Base-by-base conservation (phyloP, 2,797 vertebrate species). In the Chrysocyon brachyurus region DNA sequence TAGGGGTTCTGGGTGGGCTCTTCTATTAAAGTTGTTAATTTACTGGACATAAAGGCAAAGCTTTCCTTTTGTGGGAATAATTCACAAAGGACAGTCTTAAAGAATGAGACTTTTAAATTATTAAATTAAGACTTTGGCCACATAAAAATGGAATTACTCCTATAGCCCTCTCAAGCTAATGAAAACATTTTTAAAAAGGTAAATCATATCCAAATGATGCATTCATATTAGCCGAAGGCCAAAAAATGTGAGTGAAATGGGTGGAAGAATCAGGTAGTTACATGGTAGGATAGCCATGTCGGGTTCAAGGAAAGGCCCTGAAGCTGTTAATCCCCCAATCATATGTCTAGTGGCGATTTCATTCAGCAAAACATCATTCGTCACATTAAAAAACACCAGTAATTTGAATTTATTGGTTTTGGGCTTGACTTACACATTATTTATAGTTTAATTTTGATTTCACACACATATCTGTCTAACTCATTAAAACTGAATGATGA, bases 391-490 rank as follows among this genome's bases (percentile, higher is more conserved):
- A 87, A 36, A 93, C 64, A 31, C 6, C 59, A 28, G 87, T 87
- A 54, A 59, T 36, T 79, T 96, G 59, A 73, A 70, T 83, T 87
- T 33, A 56, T 12, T 90, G n/a, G 36, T n/a, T 89, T 92, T 87
- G 12, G 12, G 9, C 49, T 90, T 77, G 57, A 3, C 33, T 82
- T 68, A 61, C 52, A 63, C 2, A 83, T 49, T 64, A 86, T 59
- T 84, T 40, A 15, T 54, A 82, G 26, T 75, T 95, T 66, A 75
- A 16, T 17, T 79, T 73, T 91, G 19, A 54, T 56, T 93, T 88
- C 59, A 90, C 14, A 90, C n/a, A 73, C 26, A n/a, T 87, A 70
- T 16, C 77, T 79, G 72, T 59, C 26, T 36, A 93, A 59, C 40
- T 87, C 61, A 36, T 83, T 85, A 40, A 52, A 70, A 79, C 75